phyloP scores from a whole-genome alignment of 2,113 vertebrate genomes.

The Rhinoderma darwinii region DNA sequence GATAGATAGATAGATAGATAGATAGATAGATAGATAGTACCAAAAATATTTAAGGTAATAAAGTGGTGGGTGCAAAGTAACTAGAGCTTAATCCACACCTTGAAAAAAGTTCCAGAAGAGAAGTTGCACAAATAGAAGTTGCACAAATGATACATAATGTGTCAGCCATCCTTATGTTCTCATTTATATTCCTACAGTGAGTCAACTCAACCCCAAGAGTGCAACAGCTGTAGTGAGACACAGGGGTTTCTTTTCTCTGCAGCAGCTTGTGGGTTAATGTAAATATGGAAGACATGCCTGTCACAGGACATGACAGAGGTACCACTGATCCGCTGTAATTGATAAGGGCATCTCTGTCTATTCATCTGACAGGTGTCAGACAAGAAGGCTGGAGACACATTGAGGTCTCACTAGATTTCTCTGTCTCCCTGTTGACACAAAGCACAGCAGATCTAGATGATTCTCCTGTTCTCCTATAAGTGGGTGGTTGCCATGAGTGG shows the following conservation, averaged over 20 bases:
- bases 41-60: too few species aligned
- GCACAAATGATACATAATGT: neutral
- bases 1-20: too few species aligned
- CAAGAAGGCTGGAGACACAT: conserved; percentile 71
- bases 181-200: conserved; percentile 10
- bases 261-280: conserved; percentile 46
- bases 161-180: neutral
- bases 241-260: neutral
- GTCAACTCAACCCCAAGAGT: neutral
- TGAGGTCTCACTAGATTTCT: conserved; percentile 73
- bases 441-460: conserved; percentile 74
- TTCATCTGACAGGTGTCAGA: conserved; percentile 85
- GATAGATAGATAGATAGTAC: too few species aligned
- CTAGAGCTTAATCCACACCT: too few species aligned
- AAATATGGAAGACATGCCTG: conserved; percentile 73
- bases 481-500: conserved; percentile 57
- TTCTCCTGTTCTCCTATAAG: conserved; percentile 51
- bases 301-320: conserved; percentile 72
- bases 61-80: too few species aligned
- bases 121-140: too few species aligned
- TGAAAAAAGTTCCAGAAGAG: too few species aligned
- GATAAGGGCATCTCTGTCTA: conserved; percentile 81
- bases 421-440: conserved; percentile 79
- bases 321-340: conserved; percentile 80
- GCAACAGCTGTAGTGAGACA: conserved; percentile 15